Percentiles rank a stretch among this genome's conserved stretches.
phyloP scores from a whole-genome alignment of 2,797 vertebrate species.

The Babyrousa celebensis region DNA sequence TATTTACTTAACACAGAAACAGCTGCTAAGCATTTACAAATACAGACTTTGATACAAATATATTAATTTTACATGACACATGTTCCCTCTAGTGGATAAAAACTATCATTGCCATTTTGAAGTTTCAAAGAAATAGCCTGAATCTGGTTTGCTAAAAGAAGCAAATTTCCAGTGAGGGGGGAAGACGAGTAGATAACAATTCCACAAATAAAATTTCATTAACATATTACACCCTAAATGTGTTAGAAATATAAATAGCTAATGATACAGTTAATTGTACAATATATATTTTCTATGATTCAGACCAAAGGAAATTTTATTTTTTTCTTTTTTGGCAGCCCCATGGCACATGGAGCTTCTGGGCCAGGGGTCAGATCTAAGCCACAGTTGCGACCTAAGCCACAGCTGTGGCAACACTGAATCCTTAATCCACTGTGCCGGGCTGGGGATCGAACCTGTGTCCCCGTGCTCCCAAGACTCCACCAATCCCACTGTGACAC shows the following conservation, averaged over 20 bases:
- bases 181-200: conserved; percentile 13
- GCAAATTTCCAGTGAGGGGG: background rate
- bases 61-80: conserved; percentile 52
- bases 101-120: conserved; percentile 65
- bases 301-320: conserved; percentile 33
- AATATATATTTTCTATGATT: background rate
- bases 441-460: too few relatives aligned
- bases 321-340: too few relatives aligned
- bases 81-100: conserved; percentile 87
- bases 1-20: conserved; percentile 73
- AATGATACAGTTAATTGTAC: background rate
- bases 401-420: too few relatives aligned
- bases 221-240: conserved; percentile 58
- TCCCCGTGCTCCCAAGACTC: too few relatives aligned
- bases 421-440: too few relatives aligned
- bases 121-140: conserved; percentile 30
- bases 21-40: conserved; percentile 61
- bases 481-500: too few relatives aligned
- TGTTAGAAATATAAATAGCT: conserved; percentile 4
- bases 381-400: too few relatives aligned
- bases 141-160: conserved; percentile 55
- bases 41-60: conserved; percentile 13
- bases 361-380: too few relatives aligned
- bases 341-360: too few relatives aligned
- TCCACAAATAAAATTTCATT: conserved; percentile 53